phyloP scores from a whole-genome alignment of 2,113 vertebrate species.

The Baryphthengus martii region DNA sequence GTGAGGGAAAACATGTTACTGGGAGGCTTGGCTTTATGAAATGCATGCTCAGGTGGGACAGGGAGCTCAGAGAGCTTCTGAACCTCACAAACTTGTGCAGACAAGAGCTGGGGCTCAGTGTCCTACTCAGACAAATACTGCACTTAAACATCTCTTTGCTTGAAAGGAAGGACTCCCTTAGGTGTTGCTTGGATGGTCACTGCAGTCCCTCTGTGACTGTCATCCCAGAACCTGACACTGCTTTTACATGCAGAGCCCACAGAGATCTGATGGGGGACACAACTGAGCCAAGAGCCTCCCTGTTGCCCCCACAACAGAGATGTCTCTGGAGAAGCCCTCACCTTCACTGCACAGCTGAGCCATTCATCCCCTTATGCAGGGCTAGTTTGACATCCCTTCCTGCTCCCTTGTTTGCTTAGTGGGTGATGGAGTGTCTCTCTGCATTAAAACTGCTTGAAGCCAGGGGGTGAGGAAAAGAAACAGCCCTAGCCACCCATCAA shows the following conservation, averaged over 20 bases:
- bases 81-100: neutral
- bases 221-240: neutral
- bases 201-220: neutral
- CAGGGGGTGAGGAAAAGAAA: neutral
- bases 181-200: neutral
- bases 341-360: neutral
- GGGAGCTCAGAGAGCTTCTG: neutral
- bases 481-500: neutral
- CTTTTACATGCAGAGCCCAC: neutral
- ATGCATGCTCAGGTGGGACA: neutral
- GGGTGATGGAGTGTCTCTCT: neutral
- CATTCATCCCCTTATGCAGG: fast-evolving
- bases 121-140: neutral
- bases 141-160: neutral
- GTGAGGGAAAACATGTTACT: fast-evolving
- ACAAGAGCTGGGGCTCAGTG: neutral
- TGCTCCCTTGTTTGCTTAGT: neutral
- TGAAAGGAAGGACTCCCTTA: neutral
- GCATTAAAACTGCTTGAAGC: neutral
- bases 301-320: neutral
- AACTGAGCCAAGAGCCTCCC: neutral
- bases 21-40: neutral
- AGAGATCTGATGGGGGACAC: neutral
- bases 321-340: neutral
- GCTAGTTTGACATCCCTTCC: neutral